Evolutionary conservation across 2,888 invertebrate genomes (phyloP).

Genomic region (Rotaria magnacalcarata): DNA sequence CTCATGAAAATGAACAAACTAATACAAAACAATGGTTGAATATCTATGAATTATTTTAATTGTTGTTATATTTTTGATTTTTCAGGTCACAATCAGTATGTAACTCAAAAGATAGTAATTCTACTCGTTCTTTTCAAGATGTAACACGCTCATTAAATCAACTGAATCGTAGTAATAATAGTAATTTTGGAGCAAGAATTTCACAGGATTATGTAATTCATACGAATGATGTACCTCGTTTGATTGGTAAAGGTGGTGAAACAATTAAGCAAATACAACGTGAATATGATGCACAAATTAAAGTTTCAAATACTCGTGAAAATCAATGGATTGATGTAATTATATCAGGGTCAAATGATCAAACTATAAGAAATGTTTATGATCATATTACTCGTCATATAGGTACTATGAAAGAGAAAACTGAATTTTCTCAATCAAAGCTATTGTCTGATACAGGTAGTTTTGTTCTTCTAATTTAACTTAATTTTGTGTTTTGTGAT

Average conservation of each 20-base stretch:
- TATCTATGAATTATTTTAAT: background rate
- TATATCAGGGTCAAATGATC: background rate
- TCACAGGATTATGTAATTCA: background rate
- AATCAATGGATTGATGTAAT: constrained; percentile 34
- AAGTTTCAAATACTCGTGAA: constrained; percentile 15
- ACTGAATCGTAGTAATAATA: background rate
- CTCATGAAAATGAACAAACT: background rate
- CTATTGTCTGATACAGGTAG: background rate
- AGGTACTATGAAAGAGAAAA: background rate
- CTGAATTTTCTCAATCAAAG: background rate
- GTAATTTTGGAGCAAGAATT: background rate
- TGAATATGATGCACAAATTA: background rate
- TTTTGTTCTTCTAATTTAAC: too few relatives aligned
- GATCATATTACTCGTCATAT: background rate
- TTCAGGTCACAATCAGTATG: background rate
- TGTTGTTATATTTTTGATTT: background rate
- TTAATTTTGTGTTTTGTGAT: too few relatives aligned
- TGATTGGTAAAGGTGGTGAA: constrained; percentile 2
- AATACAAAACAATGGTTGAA: background rate
- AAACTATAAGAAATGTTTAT: constrained; percentile 6
- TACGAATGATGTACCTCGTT: constrained; percentile 2
- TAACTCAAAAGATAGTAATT: background rate
- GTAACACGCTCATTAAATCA: background rate
- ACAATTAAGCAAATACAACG: constrained; percentile 8
- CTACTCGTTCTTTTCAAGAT: background rate